phyloP scores from a whole-genome alignment of 37 sponge, comb jelly and placozoan genomes.

The Trichoplax adhaerens region DNA sequence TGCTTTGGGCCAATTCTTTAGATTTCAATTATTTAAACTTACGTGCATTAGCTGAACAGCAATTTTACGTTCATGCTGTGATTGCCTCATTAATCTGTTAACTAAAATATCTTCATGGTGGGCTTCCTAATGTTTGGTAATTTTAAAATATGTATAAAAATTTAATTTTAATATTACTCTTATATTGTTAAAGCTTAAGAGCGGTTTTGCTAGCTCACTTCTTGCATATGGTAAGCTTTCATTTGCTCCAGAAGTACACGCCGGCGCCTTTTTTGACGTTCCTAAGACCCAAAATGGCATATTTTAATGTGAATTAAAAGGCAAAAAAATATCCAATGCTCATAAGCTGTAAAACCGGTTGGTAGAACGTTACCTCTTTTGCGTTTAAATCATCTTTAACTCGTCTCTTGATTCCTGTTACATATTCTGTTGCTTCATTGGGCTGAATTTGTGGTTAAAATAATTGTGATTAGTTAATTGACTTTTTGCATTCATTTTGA shows the following conservation, averaged over 20 bases:
- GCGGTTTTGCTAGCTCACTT: conserved; percentile 24
- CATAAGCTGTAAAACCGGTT: too few relatives aligned
- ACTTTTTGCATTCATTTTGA: too few relatives aligned
- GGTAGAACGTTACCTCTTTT: too few relatives aligned
- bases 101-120: conserved; percentile 61
- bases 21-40: conserved; percentile 41
- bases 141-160: background rate
- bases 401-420: too few relatives aligned
- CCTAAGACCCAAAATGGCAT: too few relatives aligned
- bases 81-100: conserved; percentile 68
- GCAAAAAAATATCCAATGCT: too few relatives aligned
- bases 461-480: too few relatives aligned
- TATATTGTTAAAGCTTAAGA: background rate
- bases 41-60: conserved; percentile 87
- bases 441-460: too few relatives aligned
- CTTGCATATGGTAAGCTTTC: conserved; percentile 28
- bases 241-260: conserved; percentile 46
- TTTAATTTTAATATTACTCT: background rate
- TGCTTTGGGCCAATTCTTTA: background rate
- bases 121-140: conserved; percentile 1
- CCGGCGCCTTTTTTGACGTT: too few relatives aligned
- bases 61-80: conserved; percentile 75
- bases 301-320: too few relatives aligned
- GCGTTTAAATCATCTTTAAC: too few relatives aligned
- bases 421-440: too few relatives aligned